Percentiles rank a stretch among this genome's conserved stretches.
Conservation (phyloP, 2,888 invertebrate species). For the Dasypolia templi region DNA sequence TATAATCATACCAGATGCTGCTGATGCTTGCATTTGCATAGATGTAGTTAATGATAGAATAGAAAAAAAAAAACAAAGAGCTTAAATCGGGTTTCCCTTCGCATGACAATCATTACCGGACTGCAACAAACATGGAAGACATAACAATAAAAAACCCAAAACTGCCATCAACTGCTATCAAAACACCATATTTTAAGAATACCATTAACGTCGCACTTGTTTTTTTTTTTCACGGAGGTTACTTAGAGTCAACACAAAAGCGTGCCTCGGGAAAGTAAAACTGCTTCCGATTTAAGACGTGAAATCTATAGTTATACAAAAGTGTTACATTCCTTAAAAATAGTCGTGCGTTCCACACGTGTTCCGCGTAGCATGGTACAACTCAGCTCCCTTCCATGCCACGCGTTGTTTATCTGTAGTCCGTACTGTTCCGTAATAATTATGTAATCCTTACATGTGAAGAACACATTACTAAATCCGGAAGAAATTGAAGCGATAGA, state of each 20-base stretch:
- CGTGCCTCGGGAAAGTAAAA: constrained; percentile 43
- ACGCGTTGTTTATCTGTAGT: constrained; percentile 64
- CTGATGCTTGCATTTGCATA: constrained; percentile 2
- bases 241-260: constrained; percentile 52
- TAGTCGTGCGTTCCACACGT: constrained; percentile 76
- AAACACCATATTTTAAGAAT: constrained; percentile 61
- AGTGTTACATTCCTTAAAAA: constrained; percentile 75
- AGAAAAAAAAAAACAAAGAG: background rate
- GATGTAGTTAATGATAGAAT: background rate
- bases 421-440: constrained; percentile 59
- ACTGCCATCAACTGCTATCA: constrained; percentile 57
- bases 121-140: constrained; percentile 34
- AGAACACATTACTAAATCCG: constrained; percentile 52
- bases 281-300: constrained; percentile 52
- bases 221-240: constrained; percentile 49
- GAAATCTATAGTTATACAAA: constrained; percentile 50
- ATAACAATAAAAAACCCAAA: constrained; percentile 35
- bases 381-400: constrained; percentile 73
- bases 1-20: background rate
- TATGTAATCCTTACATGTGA: constrained; percentile 56
- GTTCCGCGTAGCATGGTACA: constrained; percentile 68
- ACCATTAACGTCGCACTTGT: constrained; percentile 57
- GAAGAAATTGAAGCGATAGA: constrained; percentile 35
- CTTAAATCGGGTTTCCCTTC: background rate
- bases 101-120: constrained; percentile 1